Conservation (phyloP, 2,113 vertebrate genomes). For the Lepus americanus region DNA sequence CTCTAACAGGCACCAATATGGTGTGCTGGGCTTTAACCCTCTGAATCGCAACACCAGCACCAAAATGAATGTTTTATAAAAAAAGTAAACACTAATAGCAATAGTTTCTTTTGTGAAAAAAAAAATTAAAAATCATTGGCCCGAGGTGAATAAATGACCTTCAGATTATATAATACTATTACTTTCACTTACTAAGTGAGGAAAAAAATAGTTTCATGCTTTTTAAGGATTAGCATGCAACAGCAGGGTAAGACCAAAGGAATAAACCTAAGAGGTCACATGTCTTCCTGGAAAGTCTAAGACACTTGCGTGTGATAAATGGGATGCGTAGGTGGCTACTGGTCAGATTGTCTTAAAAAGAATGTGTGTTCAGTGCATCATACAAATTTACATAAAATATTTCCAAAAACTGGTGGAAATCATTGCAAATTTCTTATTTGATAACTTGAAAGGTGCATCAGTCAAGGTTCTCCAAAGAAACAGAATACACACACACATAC, state of each 20-base stretch:
- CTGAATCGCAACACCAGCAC: too few species aligned
- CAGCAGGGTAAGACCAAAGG: background rate
- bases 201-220: background rate
- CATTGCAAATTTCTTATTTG: background rate
- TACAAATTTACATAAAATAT: background rate
- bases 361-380: background rate
- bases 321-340: background rate
- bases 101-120: constrained; percentile 20
- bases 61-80: background rate
- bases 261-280: background rate
- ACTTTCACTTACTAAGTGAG: background rate
- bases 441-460: background rate
- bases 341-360: background rate
- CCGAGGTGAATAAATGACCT: background rate
- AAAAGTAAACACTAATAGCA: background rate
- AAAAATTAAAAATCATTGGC: background rate
- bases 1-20: too few species aligned
- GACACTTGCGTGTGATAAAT: background rate
- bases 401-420: background rate
- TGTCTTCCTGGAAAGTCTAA: background rate
- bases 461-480: background rate
- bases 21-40: too few species aligned
- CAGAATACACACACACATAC: background rate
- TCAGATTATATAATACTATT: background rate
- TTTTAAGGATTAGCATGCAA: constrained; percentile 6